Base-by-base conservation (phyloP, 2,113 vertebrate genomes). In the Macrotis lagotis region DNA sequence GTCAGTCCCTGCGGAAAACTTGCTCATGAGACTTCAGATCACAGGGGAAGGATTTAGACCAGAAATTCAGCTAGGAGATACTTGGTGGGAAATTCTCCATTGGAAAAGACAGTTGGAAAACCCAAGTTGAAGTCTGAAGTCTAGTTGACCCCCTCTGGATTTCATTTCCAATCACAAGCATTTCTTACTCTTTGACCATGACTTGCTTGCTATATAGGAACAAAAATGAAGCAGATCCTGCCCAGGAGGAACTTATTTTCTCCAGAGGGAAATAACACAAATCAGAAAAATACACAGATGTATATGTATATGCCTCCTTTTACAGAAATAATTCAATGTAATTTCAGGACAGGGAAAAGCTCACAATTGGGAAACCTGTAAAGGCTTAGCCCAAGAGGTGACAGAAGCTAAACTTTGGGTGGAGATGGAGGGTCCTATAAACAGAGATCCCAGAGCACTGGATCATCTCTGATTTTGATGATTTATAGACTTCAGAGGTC, bases 51-150 rank as follows among this genome's bases (percentile, higher is more conserved):
- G 94, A 95, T 96, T 95, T 96, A 94, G 37, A 93, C 52, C 92
- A 90, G 92, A 50, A 93, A 95, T 92, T 2, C 52, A 93, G 91
- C 94, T 94, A 93, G 95, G 94, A 93, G 94, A 94, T 25, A 22
- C 90, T 96, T 95, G 96, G 91, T 95, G 96, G 97, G 94, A 95
- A 97, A 95, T 95, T 53, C 47, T 66, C 3, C 59, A 66, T 5
- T 3, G 10, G 31, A 31, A 31, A 37, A 66, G 59, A n/a, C 31
- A 14, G 5, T 66, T 66, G 31, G 59, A 66, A 37, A 37, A 37
- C 14, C 59, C 31, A 4, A 24, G 28, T 1, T 16, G 59, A 5
- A 37, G 3, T 37, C 59, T 66, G 12, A 14, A 14, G 59, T 28
- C 59, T 37, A 12, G 5, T 37, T 37, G 59, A 3, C 12, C 12